Percentiles rank a stretch among this genome's conserved stretches.
Conservation (phyloP, 1,140 invertebrate genomes). For the Drosophila dunni region DNA sequence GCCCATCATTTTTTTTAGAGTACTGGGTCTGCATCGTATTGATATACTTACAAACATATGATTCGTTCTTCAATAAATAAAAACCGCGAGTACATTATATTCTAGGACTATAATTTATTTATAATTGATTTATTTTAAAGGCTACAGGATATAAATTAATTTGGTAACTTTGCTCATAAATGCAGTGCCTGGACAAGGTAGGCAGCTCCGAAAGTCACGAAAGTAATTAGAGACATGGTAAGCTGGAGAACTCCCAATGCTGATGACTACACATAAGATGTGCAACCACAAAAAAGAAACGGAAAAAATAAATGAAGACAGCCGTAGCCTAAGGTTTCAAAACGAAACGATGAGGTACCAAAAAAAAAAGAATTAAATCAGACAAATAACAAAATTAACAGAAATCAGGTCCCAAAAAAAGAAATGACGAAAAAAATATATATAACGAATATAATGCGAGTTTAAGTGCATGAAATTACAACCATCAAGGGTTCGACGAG, state of each 20-base stretch:
- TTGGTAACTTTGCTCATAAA: slow-evolving; percentile 59
- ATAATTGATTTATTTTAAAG: background rate
- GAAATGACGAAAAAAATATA: slow-evolving; percentile 2
- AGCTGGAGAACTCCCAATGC: slow-evolving; percentile 49
- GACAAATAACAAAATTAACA: slow-evolving; percentile 78
- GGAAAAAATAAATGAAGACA: slow-evolving; percentile 48
- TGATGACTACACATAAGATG: slow-evolving; percentile 78
- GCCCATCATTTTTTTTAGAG: no score
- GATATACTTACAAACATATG: no score
- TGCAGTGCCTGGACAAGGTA: slow-evolving; percentile 60
- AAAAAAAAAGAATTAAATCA: slow-evolving; percentile 67
- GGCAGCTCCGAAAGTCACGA: slow-evolving; percentile 46
- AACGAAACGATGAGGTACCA: slow-evolving; percentile 67
- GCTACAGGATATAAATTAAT: slow-evolving; percentile 5
- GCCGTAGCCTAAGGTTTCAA: slow-evolving; percentile 55
- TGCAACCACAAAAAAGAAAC: slow-evolving; percentile 27
- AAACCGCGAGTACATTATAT: no score
- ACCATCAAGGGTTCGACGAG: slow-evolving; percentile 35
- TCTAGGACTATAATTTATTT: no score
- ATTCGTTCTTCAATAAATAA: no score
- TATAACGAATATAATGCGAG: slow-evolving; percentile 72
- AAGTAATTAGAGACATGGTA: slow-evolving; percentile 73
- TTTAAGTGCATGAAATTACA: slow-evolving; percentile 83
- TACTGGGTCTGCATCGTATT: no score
- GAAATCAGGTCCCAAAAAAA: slow-evolving; percentile 50